Evolutionary conservation across 2,113 vertebrate genomes (phyloP), one percentile per base, ranked within the genome.

Genomic region (Hirundichthys speculiger): DNA sequence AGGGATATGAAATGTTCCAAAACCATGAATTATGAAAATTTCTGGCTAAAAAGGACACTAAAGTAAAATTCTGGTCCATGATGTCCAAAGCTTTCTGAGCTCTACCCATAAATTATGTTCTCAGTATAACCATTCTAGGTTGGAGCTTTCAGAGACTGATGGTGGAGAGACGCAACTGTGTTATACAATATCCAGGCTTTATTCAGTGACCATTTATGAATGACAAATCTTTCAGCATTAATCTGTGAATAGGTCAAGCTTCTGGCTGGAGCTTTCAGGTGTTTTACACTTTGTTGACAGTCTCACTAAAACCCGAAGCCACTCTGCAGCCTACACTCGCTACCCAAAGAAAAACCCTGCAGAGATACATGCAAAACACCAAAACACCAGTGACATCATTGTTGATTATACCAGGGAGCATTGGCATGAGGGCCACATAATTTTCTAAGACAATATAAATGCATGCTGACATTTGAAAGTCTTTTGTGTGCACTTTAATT

Each of bases 401-500:
- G 69, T 73, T 72, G 53, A 82, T 82, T 79, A 77, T 48, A 75
- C 49, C 68, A 70, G 69, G 82, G 71, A 75, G 60, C 69, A 48
- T 34, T 83, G 82, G 82, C 76, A 74, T 82, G 56, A 65, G 38
- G 72, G 63, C 70, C 51, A 75, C 70, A 39, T 64, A 40, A 71
- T 79, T 82, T 54, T 30, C 63, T 65, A 58, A 78, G 75, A 73
- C 50, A 69, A 62, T 75, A 61, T 62, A 64, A 52, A 83, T 57
- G 68, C 61, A 70, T 39, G 67, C 49, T 73, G 66, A 40, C 53
- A 54, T 61, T 64, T 80, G 54, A 69, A 69, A 79, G 50, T 51
- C 53, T 69, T 78, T 82, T 69, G 80, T 69, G 54, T 47, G 62
- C 65, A 84, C 70, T 77, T 82, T 77, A 80, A 84, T 70, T 80